Conservation (phyloP, 1,140 invertebrate species). For the Grapholita molesta region DNA sequence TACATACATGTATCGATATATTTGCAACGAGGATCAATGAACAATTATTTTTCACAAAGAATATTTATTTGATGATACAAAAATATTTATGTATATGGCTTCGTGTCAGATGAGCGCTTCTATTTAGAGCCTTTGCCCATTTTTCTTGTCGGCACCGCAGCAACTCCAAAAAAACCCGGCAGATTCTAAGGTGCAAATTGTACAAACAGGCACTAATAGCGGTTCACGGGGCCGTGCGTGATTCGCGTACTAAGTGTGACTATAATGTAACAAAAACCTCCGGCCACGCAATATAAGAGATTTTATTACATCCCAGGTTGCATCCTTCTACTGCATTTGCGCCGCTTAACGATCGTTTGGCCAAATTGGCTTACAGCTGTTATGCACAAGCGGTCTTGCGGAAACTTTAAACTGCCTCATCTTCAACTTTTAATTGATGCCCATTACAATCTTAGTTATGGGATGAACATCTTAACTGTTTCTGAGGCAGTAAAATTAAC, state of each 20-base stretch:
- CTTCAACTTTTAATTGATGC: constrained; percentile 15
- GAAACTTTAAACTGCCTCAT: constrained; percentile 13
- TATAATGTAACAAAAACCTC: not conserved
- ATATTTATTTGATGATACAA: no score
- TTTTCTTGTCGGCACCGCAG: no score
- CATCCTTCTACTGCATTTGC: constrained; percentile 8
- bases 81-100: no score
- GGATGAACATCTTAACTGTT: constrained; percentile 13
- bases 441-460: constrained; percentile 11
- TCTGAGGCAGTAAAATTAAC: constrained; percentile 1
- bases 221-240: not conserved
- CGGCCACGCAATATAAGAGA: not conserved
- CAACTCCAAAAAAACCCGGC: no score
- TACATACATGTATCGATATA: no score
- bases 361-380: constrained; percentile 14
- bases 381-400: constrained; percentile 8
- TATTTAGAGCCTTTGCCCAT: no score
- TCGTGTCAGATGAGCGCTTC: no score
- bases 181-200: not conserved
- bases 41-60: no score
- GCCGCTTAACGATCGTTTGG: constrained; percentile 4
- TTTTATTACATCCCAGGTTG: not conserved
- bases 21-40: no score
- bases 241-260: not conserved
- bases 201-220: not conserved